Base-by-base conservation (phyloP, 1,140 invertebrate genomes). In the Sarcophaga peregrina region DNA sequence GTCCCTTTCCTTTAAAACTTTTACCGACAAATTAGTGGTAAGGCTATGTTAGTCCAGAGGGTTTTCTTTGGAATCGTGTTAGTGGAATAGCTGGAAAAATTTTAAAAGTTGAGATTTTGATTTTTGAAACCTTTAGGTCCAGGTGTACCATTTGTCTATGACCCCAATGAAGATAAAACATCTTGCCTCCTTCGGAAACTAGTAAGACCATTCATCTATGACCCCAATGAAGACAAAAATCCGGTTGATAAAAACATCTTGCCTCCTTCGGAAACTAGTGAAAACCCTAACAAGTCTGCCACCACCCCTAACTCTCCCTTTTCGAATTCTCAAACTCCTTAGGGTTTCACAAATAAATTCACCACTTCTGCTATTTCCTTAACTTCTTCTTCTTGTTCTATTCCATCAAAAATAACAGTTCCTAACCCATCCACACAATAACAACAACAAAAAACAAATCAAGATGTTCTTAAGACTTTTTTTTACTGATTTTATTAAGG, bases 351-450 rank as follows among this genome's bases (percentile, higher is more conserved):
- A 54, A 50, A 85, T 83, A 52, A 81, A 82, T 84, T 58, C 11
- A 75, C 73, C 84, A 85, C 82, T 80, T 37, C 83, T 62, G 74
- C 82, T 75, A 80, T 75, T 82, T 78, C 80, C 52, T 25, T 80
- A 47, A 50, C 83, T 62, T 76, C 80, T 73, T 72, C 81, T n/a
- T n/a, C n/a, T 81, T 82, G 86, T 73, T 86, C 88, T 89, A 87
- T 86, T 84, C 88, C 88, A 89, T 89, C 88, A 81, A 88, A 87
- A 89, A 86, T 89, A 81, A 86, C 88, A 85, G 86, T 86, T 87
- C 84, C 86, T 85, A 85, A 88, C 86, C 86, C 88, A 89, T 85
- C 81, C 82, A 85, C 73, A 81, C 17, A n/a, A n/a, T 11, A 78
- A 50, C 48, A 50, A 50, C 48, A 50, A 50, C 48, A 50, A 50